Conservation (phyloP, 1,140 invertebrate genomes). For the Drosophila bocki region DNA sequence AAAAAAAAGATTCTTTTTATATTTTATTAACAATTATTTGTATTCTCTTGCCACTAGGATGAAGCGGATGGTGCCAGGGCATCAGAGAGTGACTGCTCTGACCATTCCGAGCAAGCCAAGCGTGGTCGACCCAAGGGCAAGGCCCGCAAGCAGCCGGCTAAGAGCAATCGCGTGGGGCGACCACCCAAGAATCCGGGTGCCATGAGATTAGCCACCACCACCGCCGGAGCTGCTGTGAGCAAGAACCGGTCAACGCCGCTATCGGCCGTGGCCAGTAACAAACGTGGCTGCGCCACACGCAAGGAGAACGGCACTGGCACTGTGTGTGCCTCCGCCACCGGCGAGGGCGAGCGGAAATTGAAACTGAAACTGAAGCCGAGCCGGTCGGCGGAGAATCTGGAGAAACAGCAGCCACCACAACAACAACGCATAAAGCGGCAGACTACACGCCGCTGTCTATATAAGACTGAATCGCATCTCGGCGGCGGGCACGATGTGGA, state of each 20-base stretch:
- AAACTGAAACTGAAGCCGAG: conserved; percentile 45
- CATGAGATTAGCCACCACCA: conserved; percentile 1
- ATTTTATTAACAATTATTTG: too few species aligned
- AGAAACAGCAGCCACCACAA: neutral
- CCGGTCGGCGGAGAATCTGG: conserved; percentile 19
- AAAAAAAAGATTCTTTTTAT: neutral
- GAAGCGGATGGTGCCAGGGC: conserved; percentile 18
- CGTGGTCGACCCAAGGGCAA: conserved; percentile 18
- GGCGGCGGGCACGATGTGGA: conserved; percentile 64
- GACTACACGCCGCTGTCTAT: conserved; percentile 72
- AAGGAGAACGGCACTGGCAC: conserved; percentile 48
- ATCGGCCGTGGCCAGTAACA: conserved; percentile 63
- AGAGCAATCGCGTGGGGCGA: conserved; percentile 3
- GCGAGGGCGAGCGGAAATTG: conserved; percentile 66
- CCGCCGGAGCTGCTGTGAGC: conserved; percentile 15
- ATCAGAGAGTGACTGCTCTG: conserved; percentile 23
- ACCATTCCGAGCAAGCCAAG: conserved; percentile 9
- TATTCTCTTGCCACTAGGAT: neutral
- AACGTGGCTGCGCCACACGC: conserved; percentile 74
- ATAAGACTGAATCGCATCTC: conserved; percentile 77
- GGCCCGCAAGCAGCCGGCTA: conserved; percentile 22
- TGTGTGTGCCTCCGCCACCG: conserved; percentile 65
- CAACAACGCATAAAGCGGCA: conserved; percentile 57
- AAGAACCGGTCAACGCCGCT: conserved; percentile 47
- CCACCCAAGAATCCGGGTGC: conserved; percentile 4